Evolutionary conservation across 1,140 invertebrate species (phyloP).

Genomic region (Macrocentrus cingulum): DNA sequence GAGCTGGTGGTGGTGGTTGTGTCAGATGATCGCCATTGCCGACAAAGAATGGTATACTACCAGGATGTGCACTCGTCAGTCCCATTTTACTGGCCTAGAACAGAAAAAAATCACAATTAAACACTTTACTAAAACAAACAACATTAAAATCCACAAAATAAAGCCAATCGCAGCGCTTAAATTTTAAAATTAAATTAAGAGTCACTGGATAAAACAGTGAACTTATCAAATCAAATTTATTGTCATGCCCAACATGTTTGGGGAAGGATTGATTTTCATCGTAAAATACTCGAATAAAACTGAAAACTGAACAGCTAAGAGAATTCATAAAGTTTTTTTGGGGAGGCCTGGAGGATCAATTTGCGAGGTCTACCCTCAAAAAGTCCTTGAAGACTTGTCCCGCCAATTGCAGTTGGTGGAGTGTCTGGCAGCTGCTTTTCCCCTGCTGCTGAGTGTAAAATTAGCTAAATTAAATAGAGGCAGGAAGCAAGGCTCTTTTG

Average conservation of each 20-base stretch:
- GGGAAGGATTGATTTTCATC: too few species aligned
- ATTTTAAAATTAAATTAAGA: too few species aligned
- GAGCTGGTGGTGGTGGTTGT: constrained; percentile 93
- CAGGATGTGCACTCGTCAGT: constrained; percentile 67
- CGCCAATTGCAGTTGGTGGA: constrained; percentile 21
- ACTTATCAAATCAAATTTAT: too few species aligned
- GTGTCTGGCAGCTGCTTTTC: constrained; percentile 9
- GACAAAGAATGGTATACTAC: constrained; percentile 83
- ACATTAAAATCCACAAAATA: neutral
- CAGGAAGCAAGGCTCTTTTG: neutral
- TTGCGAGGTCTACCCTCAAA: constrained; percentile 5
- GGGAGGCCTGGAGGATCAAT: constrained; percentile 9
- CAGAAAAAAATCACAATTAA: constrained; percentile 42
- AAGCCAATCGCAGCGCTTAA: too few species aligned
- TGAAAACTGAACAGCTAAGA: constrained; percentile 3
- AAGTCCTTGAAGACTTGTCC: constrained; percentile 14
- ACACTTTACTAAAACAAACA: too few species aligned
- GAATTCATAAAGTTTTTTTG: neutral
- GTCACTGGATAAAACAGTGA: too few species aligned
- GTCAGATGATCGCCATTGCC: constrained; percentile 80
- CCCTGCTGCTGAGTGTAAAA: constrained; percentile 15
- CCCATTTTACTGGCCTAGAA: constrained; percentile 88
- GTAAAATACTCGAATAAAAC: too few species aligned
- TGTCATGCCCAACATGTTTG: too few species aligned
- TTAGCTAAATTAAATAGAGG: constrained; percentile 26